Evolutionary conservation across 2,797 vertebrate species (phyloP).

Genomic region (Arremon aurantiirostris): DNA sequence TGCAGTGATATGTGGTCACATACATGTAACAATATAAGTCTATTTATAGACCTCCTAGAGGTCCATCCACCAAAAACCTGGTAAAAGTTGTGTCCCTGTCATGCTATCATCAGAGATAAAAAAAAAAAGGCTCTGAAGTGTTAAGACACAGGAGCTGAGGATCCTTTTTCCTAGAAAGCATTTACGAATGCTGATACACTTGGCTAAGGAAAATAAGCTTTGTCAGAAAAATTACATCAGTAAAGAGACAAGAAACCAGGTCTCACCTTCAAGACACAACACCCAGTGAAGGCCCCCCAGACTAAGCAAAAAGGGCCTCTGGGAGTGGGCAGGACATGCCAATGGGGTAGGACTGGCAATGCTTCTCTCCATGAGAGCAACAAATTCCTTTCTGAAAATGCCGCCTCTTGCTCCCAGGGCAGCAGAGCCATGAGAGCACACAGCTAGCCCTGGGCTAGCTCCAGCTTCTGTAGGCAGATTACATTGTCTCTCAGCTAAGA

Average conservation of each 20-base stretch:
- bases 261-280: not conserved
- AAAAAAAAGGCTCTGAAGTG: not conserved
- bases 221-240: not conserved
- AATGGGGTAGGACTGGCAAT: accelerated
- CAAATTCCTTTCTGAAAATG: not conserved
- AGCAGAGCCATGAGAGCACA: not conserved
- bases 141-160: not conserved
- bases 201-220: not conserved
- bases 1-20: not conserved
- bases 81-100: not conserved
- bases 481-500: not conserved
- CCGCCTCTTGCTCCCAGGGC: not conserved
- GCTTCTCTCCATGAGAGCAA: not conserved
- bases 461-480: not conserved
- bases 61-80: not conserved
- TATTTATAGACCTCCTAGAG: not conserved
- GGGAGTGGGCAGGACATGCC: not conserved
- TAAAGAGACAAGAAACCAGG: not conserved
- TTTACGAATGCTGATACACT: not conserved
- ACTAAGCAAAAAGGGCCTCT: not conserved
- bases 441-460: not conserved
- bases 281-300: not conserved
- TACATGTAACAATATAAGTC: not conserved
- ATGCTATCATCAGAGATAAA: not conserved
- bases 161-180: not conserved